Percentiles rank a stretch among this genome's conserved stretches.
Conservation (phyloP, 2,888 invertebrate species). For the Tholera decimalis region DNA sequence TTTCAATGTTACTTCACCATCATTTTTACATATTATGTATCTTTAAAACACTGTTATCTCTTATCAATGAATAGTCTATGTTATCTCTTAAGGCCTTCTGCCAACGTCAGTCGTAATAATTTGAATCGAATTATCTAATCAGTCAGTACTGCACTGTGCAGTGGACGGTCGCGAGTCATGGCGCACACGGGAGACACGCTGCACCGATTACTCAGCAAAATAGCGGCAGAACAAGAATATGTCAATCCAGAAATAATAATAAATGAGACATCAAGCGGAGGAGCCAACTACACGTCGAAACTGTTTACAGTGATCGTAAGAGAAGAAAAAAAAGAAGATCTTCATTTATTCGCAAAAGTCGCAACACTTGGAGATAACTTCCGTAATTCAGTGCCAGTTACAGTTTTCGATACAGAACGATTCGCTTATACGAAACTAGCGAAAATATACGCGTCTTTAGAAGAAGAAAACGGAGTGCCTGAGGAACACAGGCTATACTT, state of each 20-base stretch:
- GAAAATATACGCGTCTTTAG: constrained; percentile 48
- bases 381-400: background rate
- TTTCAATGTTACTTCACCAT: too few species aligned
- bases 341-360: constrained; percentile 76
- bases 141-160: too few species aligned
- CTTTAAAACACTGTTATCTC: too few species aligned
- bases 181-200: constrained; percentile 20
- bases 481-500: constrained; percentile 63
- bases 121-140: too few species aligned
- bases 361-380: constrained; percentile 44
- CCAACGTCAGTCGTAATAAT: too few species aligned
- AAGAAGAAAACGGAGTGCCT: constrained; percentile 52
- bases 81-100: too few species aligned
- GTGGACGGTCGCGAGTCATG: too few species aligned
- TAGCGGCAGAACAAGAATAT: constrained; percentile 68
- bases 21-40: too few species aligned
- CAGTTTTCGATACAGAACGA: constrained; percentile 54
- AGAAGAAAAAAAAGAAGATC: constrained; percentile 60
- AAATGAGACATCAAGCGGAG: constrained; percentile 69
- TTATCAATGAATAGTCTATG: too few species aligned
- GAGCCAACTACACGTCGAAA: constrained; percentile 77
- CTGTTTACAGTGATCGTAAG: constrained; percentile 67
- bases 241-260: constrained; percentile 64
- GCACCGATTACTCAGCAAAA: constrained; percentile 42
- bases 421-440: constrained; percentile 56